These are phyloP conservation scores for Lordiphosa stackelbergi DNA, from an alignment of 1,140 invertebrate species.

Conservation along the genomic window DNA sequence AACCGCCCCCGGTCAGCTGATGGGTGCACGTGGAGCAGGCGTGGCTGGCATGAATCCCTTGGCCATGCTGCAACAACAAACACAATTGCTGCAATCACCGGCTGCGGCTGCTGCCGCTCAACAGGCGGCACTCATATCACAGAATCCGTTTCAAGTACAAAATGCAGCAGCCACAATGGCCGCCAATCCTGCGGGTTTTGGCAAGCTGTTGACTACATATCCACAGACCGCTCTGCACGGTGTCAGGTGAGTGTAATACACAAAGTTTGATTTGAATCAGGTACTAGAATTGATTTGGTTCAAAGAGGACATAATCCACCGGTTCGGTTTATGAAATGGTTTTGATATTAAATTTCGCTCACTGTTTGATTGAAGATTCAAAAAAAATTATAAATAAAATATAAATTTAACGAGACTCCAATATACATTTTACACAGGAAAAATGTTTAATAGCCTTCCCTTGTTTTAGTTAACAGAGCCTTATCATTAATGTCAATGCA, in stretches of 20 bases:
- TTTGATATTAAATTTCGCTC: too few species aligned
- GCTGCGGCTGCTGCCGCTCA: conserved; percentile 78
- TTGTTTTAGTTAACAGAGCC: too few species aligned
- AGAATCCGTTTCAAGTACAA: conserved; percentile 77
- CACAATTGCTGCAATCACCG: conserved; percentile 79
- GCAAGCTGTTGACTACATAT: conserved; percentile 84
- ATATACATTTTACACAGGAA: too few species aligned
- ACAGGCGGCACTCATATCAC: conserved; percentile 76
- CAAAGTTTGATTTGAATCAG: too few species aligned
- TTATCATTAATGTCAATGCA: too few species aligned
- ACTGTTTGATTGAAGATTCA: too few species aligned
- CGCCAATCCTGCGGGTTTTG: conserved; percentile 82
- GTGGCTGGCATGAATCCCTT: conserved; percentile 80
- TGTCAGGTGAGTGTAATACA: conserved; percentile 67
- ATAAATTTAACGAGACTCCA: too few species aligned
- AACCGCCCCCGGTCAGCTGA: conserved; percentile 73
- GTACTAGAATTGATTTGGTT: too few species aligned
- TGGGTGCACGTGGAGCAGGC: conserved; percentile 78
- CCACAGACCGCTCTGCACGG: conserved; percentile 77
- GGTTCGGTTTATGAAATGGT: too few species aligned
- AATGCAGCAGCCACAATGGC: conserved; percentile 77
- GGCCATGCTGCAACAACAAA: conserved; percentile 79
- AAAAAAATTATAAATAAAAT: too few species aligned
- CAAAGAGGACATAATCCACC: too few species aligned
- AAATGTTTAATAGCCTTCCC: too few species aligned